Evolutionary conservation across 1,140 invertebrate species (phyloP).

Genomic region (Steinernema feltiae): DNA sequence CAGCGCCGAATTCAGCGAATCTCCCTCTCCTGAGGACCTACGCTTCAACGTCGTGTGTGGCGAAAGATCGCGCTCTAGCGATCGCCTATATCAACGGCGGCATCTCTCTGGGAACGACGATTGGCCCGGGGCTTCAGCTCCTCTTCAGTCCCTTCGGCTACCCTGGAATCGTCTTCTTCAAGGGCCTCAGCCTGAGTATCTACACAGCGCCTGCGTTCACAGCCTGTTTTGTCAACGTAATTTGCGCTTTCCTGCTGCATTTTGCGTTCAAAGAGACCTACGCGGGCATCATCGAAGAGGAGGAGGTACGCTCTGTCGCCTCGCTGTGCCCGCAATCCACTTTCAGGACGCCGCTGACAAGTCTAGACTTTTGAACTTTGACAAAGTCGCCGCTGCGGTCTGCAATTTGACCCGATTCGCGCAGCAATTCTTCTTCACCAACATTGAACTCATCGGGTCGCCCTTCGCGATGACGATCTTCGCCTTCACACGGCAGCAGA

Average conservation of each 20-base stretch:
- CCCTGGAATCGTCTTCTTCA: conserved; percentile 20
- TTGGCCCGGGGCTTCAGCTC: conserved; percentile 48
- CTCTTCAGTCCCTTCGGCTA: neutral
- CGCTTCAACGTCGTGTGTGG: conserved; percentile 56
- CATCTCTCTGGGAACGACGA: conserved; percentile 59
- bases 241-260: conserved; percentile 32
- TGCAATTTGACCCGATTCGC: conserved; percentile 43
- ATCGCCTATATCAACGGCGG: conserved; percentile 60
- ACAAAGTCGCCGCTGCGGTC: conserved; percentile 28
- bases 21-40: conserved; percentile 59
- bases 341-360: neutral
- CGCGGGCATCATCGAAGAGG: conserved; percentile 18
- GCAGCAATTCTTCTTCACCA: conserved; percentile 37
- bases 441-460: conserved; percentile 17
- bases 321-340: no score
- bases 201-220: conserved; percentile 59
- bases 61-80: conserved; percentile 57
- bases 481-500: neutral
- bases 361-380: neutral
- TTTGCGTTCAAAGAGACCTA: conserved; percentile 37
- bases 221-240: conserved; percentile 46
- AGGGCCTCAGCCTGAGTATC: conserved; percentile 59
- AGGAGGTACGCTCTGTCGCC: neutral
- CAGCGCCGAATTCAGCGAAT: conserved; percentile 59
- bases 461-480: conserved; percentile 16